A percentile compares a stretch with the other conserved stretches of the same genome.
These are phyloP conservation scores for Alauda arvensis DNA, from an alignment of 2,797 vertebrate species.

Conservation along the genomic window DNA sequence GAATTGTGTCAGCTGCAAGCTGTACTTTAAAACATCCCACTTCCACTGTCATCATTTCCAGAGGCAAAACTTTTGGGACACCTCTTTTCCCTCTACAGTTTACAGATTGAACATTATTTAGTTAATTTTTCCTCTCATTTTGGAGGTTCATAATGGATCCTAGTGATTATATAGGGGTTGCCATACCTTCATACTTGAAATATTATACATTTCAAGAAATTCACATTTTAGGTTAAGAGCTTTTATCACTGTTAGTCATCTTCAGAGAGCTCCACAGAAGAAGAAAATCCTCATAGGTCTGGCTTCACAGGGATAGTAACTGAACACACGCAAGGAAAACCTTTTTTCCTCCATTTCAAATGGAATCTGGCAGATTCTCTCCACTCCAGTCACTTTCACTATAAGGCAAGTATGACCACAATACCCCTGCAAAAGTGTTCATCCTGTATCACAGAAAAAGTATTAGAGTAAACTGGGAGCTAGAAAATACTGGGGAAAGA, in stretches of 20 bases:
- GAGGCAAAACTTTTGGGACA: background rate
- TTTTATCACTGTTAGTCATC: background rate
- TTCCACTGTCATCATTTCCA: background rate
- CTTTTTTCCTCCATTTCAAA: background rate
- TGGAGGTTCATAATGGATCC: background rate
- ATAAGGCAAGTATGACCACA: background rate
- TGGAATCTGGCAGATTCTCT: background rate
- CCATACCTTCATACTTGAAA: background rate
- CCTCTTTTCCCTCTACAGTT: fast-evolving
- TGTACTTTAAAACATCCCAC: background rate
- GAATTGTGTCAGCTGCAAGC: background rate
- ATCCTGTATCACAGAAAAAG: background rate
- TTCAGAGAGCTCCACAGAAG: background rate
- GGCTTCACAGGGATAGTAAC: background rate
- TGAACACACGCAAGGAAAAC: fast-evolving
- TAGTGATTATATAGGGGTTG: background rate
- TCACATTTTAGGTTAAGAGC: background rate
- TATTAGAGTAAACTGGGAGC: background rate
- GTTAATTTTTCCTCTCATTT: background rate
- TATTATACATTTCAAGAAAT: background rate
- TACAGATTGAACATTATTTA: background rate
- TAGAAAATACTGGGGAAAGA: background rate
- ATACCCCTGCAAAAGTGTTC: background rate
- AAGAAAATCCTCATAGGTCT: background rate
- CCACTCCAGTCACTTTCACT: background rate